Evolutionary conservation across 2,113 vertebrate species (phyloP), one percentile per base, ranked within the genome.

Genomic region (Cariama cristata): DNA sequence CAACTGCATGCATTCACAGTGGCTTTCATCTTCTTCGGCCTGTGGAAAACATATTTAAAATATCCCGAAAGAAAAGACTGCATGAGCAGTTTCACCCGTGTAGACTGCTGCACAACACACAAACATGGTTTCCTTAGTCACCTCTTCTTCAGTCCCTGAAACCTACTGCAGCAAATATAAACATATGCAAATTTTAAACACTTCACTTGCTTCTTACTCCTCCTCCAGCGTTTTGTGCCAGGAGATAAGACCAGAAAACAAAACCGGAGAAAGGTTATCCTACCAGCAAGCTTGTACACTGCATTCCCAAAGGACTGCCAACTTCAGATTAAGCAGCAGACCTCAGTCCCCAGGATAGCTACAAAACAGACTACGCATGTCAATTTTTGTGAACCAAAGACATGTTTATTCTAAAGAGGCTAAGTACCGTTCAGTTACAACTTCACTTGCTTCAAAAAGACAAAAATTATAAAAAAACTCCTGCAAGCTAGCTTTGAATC

Each of bases 251-350:
- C 12, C 38, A 88, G 44, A 67, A 86, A 94, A 59, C 60, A 84
- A 81, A 95, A 87, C 35, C 4, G 15, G 86, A 94, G 88, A 77
- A 92, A 92, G 86, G 83, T 88, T 97, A 73, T 60, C 59, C 73
- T 27, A 3, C 24, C 52, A 83, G 82, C 58, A 72, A 73, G 82
- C 30, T 67, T 52, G 44, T 4, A 20, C 82, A 4, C 40, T 53
- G 75, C 74, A 53, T 66, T 91, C 72, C 75, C 93, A 77, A 58
- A 77, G 72, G 83, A 86, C 0, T 53, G 79, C 42, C 88, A 79
- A 13, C 21, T 38, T 14, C 74, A 71, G 24, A 50, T 53, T 20
- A 23, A 56, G 56, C 33, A 50, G 84, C 50, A 71, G 64, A 40
- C 28, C 58, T 68, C 35, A 6, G 50, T 23, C 64, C 33, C 44